Evolutionary conservation across 2,888 invertebrate genomes (phyloP).

Genomic region (Gisinianus flammeolus): DNA sequence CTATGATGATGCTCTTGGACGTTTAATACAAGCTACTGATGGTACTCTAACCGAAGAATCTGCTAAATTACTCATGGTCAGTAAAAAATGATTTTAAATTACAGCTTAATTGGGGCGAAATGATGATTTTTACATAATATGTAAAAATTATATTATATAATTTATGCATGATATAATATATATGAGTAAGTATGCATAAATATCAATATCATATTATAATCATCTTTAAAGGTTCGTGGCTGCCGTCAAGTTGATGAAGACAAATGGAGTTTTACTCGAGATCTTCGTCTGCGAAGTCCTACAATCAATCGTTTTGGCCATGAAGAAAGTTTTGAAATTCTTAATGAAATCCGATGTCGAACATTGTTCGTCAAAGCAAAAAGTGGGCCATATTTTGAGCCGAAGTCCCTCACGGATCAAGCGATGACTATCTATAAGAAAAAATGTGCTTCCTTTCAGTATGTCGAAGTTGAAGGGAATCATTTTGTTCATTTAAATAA

Average conservation of each 20-base stretch:
- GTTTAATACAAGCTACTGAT: conserved; percentile 50
- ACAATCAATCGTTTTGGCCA: conserved; percentile 65
- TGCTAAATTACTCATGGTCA: conserved; percentile 52
- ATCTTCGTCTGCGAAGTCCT: conserved; percentile 51
- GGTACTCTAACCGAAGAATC: conserved; percentile 46
- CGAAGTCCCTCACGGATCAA: conserved; percentile 42
- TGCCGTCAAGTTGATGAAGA: conserved; percentile 49
- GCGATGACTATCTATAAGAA: conserved; percentile 50
- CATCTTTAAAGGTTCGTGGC: conserved; percentile 46
- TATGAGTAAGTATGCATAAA: not conserved
- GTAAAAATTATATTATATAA: too few relatives aligned
- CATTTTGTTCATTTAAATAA: conserved; percentile 58
- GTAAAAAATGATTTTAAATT: not conserved
- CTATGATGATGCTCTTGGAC: conserved; percentile 64
- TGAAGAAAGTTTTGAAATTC: conserved; percentile 66
- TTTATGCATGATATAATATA: not conserved
- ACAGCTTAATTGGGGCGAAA: too few relatives aligned
- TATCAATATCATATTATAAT: not conserved
- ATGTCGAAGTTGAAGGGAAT: conserved; percentile 54
- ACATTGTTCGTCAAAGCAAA: conserved; percentile 61
- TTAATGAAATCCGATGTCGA: conserved; percentile 62
- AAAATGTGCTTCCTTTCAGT: conserved; percentile 50
- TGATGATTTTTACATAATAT: too few relatives aligned
- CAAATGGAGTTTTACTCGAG: conserved; percentile 57
- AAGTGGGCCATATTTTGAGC: conserved; percentile 56